Evolutionary conservation across 2,888 invertebrate species (phyloP), one percentile per base, ranked within the genome.

Genomic region (Acrobasis consociella): DNA sequence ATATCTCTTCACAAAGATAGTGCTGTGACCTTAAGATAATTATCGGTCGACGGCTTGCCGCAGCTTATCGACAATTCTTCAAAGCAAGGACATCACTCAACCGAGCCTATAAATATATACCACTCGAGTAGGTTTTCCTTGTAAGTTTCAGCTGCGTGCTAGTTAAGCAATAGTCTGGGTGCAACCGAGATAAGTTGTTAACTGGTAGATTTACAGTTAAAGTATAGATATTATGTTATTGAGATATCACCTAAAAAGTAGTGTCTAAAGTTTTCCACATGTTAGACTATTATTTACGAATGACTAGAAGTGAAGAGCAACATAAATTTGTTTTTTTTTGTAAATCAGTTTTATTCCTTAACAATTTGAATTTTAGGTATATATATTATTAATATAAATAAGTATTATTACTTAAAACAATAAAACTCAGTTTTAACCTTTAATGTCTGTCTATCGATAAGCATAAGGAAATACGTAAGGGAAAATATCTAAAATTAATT

Each of bases 21-120:
- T 86, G 79, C 66, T 83, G 80, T 82, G 90, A 91, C 91, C 91
- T 91, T 87, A 87, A 83, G 86, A 89, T 86, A 89, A 87, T 87
- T 89, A 91, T 91, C 91, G 91, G 91, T 89, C 91, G 87, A 76
- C 88, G 91, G 82, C 91, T 85, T 87, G 84, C 82, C 85, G 82
- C 78, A 69, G 72, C 78, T 83, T 86, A 84, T 88, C 87, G 86
- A 87, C 86, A 83, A 81, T 76, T 78, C 72, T 80, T 80, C 82
- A 81, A 76, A 71, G 77, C 87, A 90, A 89, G 88, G 89, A 88
- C 89, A 86, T 82, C 77, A 76, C 72, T 78, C 59, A 71, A 73
- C 67, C 69, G 67, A 56, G 69, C 68, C 70, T 72, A 71, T 73
- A 69, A 64, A 70, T 73, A n/a, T n/a, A n/a, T n/a, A 68, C 63